Percentiles rank a stretch among this genome's conserved stretches.
These are phyloP conservation scores for Tragelaphus scriptus DNA, from an alignment of 2,113 vertebrate genomes.

Conservation along the genomic window DNA sequence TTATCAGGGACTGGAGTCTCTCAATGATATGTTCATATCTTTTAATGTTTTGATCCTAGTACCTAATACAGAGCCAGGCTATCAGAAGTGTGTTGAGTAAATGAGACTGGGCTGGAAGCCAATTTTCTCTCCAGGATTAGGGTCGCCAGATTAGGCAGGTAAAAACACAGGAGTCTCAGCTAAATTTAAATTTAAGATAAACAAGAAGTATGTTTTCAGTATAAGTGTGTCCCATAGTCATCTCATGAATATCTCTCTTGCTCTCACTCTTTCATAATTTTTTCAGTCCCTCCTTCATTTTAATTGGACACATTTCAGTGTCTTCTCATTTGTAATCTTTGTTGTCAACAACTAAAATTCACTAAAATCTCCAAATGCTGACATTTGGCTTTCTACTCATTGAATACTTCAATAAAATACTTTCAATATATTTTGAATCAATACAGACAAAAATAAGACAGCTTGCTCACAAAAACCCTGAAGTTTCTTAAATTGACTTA, in stretches of 20 bases:
- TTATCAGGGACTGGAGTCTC: not conserved
- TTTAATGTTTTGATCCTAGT: not conserved
- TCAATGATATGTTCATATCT: not conserved
- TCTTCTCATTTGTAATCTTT: not conserved
- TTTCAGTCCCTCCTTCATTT: not conserved
- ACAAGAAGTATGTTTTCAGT: not conserved
- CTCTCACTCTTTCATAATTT: not conserved
- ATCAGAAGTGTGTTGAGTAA: not conserved
- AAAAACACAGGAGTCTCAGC: not conserved
- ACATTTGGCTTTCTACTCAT: not conserved
- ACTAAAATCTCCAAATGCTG: not conserved
- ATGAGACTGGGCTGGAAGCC: not conserved
- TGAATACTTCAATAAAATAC: not conserved
- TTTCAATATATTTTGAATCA: not conserved
- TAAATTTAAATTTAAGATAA: slow-evolving; percentile 13
- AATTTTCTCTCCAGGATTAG: not conserved
- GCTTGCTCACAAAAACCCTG: not conserved
- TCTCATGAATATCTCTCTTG: not conserved
- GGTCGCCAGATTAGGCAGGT: not conserved
- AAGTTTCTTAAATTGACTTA: not conserved
- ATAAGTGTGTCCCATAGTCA: not conserved
- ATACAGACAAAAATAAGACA: not conserved
- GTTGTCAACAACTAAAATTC: not conserved
- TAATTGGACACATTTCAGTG: not conserved
- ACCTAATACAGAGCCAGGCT: not conserved